A percentile compares a stretch with the other conserved stretches of the same genome.
These are phyloP conservation scores for Pogonomyrmex californicus DNA, from an alignment of 1,140 invertebrate species.

Conservation along the genomic window DNA sequence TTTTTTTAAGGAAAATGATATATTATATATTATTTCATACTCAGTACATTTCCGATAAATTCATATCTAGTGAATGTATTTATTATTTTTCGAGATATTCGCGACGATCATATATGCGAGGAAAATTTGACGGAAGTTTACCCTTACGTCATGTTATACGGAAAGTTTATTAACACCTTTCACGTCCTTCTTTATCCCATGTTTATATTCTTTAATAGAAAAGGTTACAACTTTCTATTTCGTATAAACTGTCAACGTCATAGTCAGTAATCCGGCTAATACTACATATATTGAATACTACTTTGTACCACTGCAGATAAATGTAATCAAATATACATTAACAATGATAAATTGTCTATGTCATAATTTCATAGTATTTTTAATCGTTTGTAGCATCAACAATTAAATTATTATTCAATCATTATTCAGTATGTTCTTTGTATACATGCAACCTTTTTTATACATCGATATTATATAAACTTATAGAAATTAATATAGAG, in stretches of 20 bases:
- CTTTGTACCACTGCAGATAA: background rate
- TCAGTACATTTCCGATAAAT: background rate
- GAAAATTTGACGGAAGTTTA: slow-evolving; percentile 26
- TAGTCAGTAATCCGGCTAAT: background rate
- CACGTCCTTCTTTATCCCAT: background rate
- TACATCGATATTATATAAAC: background rate
- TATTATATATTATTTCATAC: background rate
- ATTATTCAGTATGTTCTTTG: too few relatives aligned
- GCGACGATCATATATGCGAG: background rate
- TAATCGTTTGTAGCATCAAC: background rate
- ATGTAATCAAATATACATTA: background rate
- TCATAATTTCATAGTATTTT: slow-evolving; percentile 7
- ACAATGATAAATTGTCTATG: background rate
- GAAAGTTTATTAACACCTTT: slow-evolving; percentile 20
- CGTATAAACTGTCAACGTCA: slow-evolving; percentile 51
- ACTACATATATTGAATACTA: background rate
- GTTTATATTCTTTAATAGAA: slow-evolving; percentile 51
- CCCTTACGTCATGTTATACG: background rate
- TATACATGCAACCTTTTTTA: background rate
- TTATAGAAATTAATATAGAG: background rate
- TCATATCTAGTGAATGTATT: background rate
- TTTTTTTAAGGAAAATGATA: background rate
- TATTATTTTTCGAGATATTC: background rate
- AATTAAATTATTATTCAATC: background rate
- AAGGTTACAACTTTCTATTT: slow-evolving; percentile 65